These are phyloP conservation scores for Polyommatus iphigenia DNA, from an alignment of 2,888 invertebrate genomes.

Conservation along the genomic window DNA sequence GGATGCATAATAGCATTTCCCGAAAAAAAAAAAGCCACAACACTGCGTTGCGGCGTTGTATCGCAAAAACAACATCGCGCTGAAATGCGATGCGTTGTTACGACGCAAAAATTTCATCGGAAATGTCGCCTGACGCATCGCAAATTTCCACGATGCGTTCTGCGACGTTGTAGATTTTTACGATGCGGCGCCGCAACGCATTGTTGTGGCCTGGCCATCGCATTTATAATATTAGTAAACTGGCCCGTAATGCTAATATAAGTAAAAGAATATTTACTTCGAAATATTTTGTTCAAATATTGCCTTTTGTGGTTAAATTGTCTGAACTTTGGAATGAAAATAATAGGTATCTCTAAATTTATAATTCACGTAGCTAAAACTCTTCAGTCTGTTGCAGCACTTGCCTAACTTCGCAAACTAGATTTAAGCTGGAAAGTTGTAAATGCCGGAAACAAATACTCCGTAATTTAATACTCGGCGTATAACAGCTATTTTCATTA, in stretches of 20 bases:
- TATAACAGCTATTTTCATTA: background rate
- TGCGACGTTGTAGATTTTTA: too few species aligned
- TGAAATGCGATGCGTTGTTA: too few species aligned
- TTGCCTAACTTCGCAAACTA: slow-evolving; percentile 27
- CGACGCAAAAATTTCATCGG: too few species aligned
- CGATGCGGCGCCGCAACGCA: too few species aligned
- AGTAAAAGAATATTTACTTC: background rate
- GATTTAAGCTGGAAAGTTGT: slow-evolving; percentile 28
- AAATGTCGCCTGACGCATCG: too few species aligned
- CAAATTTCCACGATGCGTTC: too few species aligned
- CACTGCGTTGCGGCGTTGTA: too few species aligned
- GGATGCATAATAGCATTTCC: too few species aligned
- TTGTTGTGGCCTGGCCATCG: too few species aligned
- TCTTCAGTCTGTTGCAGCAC: slow-evolving; percentile 27
- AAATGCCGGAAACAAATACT: slow-evolving; percentile 28
- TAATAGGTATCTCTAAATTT: slow-evolving; percentile 8
- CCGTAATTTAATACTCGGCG: slow-evolving; percentile 18
- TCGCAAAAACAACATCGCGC: too few species aligned
- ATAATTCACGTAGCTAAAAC: slow-evolving; percentile 20
- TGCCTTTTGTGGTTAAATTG: background rate
- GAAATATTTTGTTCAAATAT: background rate
- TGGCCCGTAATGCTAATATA: background rate
- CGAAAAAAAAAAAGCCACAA: too few species aligned
- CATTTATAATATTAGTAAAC: too few species aligned
- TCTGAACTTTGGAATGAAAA: background rate